Conservation (phyloP, 2,888 invertebrate species). For the Agonum fuliginosum region DNA sequence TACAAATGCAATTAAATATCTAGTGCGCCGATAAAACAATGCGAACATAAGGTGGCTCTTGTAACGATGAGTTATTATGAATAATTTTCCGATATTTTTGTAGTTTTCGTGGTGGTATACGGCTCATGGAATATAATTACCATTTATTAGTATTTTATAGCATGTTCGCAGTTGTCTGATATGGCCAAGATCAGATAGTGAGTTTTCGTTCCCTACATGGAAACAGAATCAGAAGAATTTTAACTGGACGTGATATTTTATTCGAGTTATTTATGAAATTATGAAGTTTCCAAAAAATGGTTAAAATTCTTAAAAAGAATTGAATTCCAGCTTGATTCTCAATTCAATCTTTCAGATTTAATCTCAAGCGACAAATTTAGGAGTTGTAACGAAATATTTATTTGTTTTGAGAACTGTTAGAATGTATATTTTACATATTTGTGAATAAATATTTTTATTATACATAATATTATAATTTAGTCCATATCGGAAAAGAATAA, state of each 20-base stretch:
- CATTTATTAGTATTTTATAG: conserved; percentile 59
- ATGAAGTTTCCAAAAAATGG: conserved; percentile 14
- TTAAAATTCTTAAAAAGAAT: conserved; percentile 8
- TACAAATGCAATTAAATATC: conserved; percentile 48
- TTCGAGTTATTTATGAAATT: neutral
- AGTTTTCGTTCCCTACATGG: conserved; percentile 28
- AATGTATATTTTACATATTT: too few species aligned
- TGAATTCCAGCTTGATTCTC: conserved; percentile 2
- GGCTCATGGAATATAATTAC: conserved; percentile 55
- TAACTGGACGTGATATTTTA: conserved; percentile 28
- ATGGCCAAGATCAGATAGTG: conserved; percentile 28
- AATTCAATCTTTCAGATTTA: conserved; percentile 6
- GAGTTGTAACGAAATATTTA: too few species aligned
- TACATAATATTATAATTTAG: too few species aligned
- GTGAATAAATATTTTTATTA: too few species aligned
- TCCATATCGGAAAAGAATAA: too few species aligned
- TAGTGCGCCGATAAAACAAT: conserved; percentile 44
- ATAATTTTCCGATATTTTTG: conserved; percentile 53
- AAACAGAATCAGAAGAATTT: conserved; percentile 20
- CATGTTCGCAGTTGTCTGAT: conserved; percentile 57
- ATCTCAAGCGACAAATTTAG: neutral
- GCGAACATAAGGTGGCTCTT: conserved; percentile 44
- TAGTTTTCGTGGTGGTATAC: conserved; percentile 39
- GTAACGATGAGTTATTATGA: conserved; percentile 51
- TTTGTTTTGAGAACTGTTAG: too few species aligned